Evolutionary conservation across 1,140 invertebrate genomes (phyloP), one percentile per base, ranked within the genome.

Genomic region (Alviniconcha marisindica): DNA sequence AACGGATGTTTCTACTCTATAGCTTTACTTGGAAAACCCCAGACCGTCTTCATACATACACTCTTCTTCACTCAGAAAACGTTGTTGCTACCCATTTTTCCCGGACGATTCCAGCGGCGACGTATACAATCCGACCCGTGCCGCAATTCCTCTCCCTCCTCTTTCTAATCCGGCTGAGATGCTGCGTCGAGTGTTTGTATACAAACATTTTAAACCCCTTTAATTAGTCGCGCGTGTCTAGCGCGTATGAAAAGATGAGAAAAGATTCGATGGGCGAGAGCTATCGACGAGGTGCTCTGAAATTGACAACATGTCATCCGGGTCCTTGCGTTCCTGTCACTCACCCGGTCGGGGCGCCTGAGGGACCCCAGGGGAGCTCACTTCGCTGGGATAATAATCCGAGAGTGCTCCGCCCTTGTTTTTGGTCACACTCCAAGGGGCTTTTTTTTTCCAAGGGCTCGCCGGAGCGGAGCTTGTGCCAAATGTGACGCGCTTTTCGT

Each of bases 171-270:
- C 31, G 5, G 56, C 2, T 40, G 36, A 71, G 69, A 21, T 14
- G 7, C 33, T 40, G 33, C 38, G 69, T 12, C n/a, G 31, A 28
- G 78, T 80, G 78, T 80, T 80, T 80, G 78, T 80, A 60, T 80
- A 80, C 78, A 80, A 80, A 80, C 56, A 80, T 80, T 80, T 80
- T 80, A 80, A 80, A 69, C 51, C 78, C 78, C 60, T 80, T 80
- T 80, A 80, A 80, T 80, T 80, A 80, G 78, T 80, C 33, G 56
- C 69, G 78, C 78, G 78, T 80, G 78, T 60, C 78, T 80, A 31
- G 56, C 78, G 54, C 78, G 78, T n/a, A 21, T 42, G 56, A 80
- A 69, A 60, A 31, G 78, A 44, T 63, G 56, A 80, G 56, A 66
- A 80, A 69, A 28, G 60, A n/a, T n/a, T 40, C 78, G 38, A 63